A percentile compares a stretch with the other conserved stretches of the same genome.
Conservation (phyloP, 2,888 invertebrate species). For the Microctonus hyperodae region DNA sequence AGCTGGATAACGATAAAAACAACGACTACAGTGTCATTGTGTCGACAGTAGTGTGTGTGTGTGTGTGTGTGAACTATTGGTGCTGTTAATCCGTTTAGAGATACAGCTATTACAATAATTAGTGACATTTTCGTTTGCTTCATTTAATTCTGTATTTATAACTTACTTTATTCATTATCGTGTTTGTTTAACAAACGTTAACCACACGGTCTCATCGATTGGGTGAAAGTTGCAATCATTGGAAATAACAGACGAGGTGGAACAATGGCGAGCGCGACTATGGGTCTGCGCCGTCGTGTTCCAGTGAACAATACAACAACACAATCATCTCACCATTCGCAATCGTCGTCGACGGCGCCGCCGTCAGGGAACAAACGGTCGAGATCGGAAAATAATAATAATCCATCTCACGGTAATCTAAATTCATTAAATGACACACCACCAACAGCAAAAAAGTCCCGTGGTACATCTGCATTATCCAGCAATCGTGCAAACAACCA, state of each 20-base stretch:
- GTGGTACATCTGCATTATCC: slow-evolving; percentile 45
- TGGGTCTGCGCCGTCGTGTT: slow-evolving; percentile 61
- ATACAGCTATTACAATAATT: neutral
- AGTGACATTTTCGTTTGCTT: neutral
- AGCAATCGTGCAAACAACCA: slow-evolving; percentile 25
- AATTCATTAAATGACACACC: slow-evolving; percentile 53
- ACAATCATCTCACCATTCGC: slow-evolving; percentile 49
- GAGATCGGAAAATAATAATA: slow-evolving; percentile 61
- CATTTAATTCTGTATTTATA: neutral
- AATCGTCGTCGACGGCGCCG: slow-evolving; percentile 3
- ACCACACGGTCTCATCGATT: neutral
- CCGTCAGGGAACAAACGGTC: slow-evolving; percentile 56
- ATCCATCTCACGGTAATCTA: slow-evolving; percentile 60
- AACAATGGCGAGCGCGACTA: slow-evolving; percentile 60
- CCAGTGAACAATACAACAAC: slow-evolving; percentile 55
- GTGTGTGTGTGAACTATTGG: neutral
- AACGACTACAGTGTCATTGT: neutral
- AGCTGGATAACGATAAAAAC: neutral
- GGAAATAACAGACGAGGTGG: slow-evolving; percentile 20
- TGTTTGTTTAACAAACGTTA: neutral
- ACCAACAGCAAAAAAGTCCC: slow-evolving; percentile 58
- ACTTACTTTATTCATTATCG: neutral
- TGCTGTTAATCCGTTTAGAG: neutral
- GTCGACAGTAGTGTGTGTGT: slow-evolving; percentile 17
- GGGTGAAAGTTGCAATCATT: slow-evolving; percentile 6